These are phyloP conservation scores for Cavia porcellus DNA, from an alignment of 2,113 vertebrate species.

Conservation along the genomic window DNA sequence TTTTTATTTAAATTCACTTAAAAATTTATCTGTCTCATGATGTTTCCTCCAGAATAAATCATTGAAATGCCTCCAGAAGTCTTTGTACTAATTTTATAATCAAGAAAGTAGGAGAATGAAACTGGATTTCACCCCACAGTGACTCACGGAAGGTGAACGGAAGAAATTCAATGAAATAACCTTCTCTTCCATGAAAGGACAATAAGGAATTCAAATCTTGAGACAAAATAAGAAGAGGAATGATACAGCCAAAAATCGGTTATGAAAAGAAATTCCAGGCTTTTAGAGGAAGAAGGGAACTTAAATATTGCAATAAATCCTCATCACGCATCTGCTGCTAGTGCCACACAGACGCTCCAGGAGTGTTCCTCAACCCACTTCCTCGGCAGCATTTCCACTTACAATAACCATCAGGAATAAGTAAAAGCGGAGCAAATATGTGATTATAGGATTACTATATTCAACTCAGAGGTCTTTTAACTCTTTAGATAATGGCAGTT, in stretches of 20 bases:
- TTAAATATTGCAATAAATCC: background rate
- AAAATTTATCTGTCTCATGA: background rate
- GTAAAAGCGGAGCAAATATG: background rate
- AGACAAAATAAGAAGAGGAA: background rate
- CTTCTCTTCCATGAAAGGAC: constrained; percentile 7
- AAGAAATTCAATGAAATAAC: background rate
- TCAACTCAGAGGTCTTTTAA: background rate
- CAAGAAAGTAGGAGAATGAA: background rate
- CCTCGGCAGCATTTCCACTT: background rate
- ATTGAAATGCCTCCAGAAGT: background rate
- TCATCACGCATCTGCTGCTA: background rate
- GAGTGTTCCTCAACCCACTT: background rate
- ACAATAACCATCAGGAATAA: background rate
- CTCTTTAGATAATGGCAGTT: background rate
- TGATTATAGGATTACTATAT: background rate
- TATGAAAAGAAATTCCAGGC: background rate
- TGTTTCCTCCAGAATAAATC: background rate
- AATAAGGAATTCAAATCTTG: background rate
- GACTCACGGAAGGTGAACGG: fast-evolving
- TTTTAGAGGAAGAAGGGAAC: background rate
- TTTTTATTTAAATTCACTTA: constrained; percentile 14
- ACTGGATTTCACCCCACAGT: background rate
- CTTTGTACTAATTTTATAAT: background rate
- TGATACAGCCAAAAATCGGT: background rate
- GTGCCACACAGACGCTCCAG: background rate